These are phyloP conservation scores for Telmatochromis brichardi DNA, from an alignment of 2,113 vertebrate genomes.

Conservation along the genomic window DNA sequence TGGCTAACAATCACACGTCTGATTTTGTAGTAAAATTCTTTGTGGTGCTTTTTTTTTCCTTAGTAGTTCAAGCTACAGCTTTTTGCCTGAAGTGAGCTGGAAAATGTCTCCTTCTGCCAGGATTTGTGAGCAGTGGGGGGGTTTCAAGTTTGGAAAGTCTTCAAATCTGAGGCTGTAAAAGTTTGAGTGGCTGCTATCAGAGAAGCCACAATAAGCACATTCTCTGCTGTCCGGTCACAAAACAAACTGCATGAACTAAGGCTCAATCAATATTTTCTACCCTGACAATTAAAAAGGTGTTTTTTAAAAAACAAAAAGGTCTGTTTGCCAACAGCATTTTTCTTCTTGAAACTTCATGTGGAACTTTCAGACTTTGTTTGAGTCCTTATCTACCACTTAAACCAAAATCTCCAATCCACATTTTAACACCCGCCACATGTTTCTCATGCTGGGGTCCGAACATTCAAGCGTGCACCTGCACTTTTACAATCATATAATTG, in stretches of 20 bases:
- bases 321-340: background rate
- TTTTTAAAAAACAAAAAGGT: background rate
- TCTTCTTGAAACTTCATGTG: background rate
- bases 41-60: background rate
- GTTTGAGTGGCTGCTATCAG: background rate
- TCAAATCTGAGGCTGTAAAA: background rate
- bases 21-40: slow-evolving; percentile 14
- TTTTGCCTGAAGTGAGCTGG: slow-evolving; percentile 23
- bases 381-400: background rate
- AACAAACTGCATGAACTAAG: background rate
- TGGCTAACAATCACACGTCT: slow-evolving; percentile 26
- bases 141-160: background rate
- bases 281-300: background rate
- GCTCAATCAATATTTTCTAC: background rate
- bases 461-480: background rate
- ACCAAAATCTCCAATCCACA: background rate
- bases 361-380: background rate
- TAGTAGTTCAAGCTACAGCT: background rate
- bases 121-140: background rate
- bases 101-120: slow-evolving; percentile 33
- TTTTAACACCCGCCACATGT: background rate
- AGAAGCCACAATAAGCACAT: background rate
- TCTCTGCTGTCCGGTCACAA: background rate
- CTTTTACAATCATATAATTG: background rate
- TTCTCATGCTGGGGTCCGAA: background rate